phyloP scores from a whole-genome alignment of 2,113 vertebrate genomes.

The Sarotherodon lohbergeri region DNA sequence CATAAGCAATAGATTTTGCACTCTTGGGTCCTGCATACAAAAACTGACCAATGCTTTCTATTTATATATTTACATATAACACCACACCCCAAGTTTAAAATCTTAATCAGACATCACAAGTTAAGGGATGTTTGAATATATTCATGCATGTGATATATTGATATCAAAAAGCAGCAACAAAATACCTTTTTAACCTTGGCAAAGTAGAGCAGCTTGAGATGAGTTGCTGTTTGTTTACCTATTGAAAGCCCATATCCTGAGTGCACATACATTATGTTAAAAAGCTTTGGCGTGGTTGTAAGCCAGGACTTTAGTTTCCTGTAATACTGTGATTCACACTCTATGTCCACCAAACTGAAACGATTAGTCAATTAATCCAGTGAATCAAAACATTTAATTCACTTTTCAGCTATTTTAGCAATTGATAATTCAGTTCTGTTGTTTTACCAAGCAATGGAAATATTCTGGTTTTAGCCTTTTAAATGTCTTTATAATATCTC shows the following conservation, averaged over 20 bases:
- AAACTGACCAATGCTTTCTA: not conserved
- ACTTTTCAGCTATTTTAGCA: not conserved
- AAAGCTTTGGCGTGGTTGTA: not conserved
- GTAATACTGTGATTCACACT: not conserved
- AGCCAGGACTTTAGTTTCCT: not conserved
- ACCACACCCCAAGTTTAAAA: not conserved
- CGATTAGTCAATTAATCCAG: not conserved
- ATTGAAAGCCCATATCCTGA: not conserved
- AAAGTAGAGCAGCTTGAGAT: not conserved
- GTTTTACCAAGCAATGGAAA: not conserved
- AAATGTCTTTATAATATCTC: not conserved
- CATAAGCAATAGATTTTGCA: not conserved
- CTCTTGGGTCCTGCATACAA: not conserved
- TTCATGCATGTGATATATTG: not conserved
- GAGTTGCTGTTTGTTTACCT: not conserved
- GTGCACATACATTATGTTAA: not conserved
- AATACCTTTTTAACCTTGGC: not conserved
- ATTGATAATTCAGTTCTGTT: not conserved
- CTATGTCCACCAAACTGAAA: not conserved
- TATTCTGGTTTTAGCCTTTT: not conserved
- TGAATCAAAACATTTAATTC: not conserved
- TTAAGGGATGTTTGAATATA: not conserved
- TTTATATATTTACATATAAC: not conserved
- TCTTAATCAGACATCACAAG: not conserved
- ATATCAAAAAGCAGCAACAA: not conserved